A percentile compares a stretch with the other conserved stretches of the same genome.
phyloP scores from a whole-genome alignment of 1,140 invertebrate genomes.

The Kradibia gibbosae region DNA sequence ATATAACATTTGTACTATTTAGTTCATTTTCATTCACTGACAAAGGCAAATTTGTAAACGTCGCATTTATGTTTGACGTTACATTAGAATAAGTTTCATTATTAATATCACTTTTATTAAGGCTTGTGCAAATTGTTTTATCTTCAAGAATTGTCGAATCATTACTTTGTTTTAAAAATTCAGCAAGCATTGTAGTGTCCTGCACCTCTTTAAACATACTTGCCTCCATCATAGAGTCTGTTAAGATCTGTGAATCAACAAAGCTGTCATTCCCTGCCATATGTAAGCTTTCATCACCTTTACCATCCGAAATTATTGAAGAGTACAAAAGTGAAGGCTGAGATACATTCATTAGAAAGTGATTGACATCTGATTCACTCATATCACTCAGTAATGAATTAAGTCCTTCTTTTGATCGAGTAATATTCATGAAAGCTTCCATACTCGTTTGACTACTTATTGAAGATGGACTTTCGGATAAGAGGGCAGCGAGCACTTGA shows the following conservation, averaged over 20 bases:
- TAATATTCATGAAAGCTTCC: slow-evolving; percentile 65
- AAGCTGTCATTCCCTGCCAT: slow-evolving; percentile 49
- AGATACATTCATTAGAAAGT: slow-evolving; percentile 63
- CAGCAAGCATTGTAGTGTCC: slow-evolving; percentile 47
- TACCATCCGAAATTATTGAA: slow-evolving; percentile 57
- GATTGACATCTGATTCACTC: slow-evolving; percentile 60
- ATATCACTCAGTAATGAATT: slow-evolving; percentile 66
- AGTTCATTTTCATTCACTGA: background rate
- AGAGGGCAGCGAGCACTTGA: slow-evolving; percentile 36
- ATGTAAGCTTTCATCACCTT: slow-evolving; percentile 51
- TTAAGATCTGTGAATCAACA: slow-evolving; percentile 62
- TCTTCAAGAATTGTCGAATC: slow-evolving; percentile 34
- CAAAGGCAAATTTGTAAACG: slow-evolving; percentile 26
- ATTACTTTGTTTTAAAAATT: slow-evolving; percentile 46
- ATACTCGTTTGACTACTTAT: slow-evolving; percentile 64
- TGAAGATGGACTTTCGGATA: slow-evolving; percentile 44
- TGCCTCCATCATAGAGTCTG: slow-evolving; percentile 66
- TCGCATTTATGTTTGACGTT: slow-evolving; percentile 15
- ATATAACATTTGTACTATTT: slow-evolving; percentile 29
- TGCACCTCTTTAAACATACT: slow-evolving; percentile 63
- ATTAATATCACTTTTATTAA: background rate
- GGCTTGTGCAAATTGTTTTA: slow-evolving; percentile 28
- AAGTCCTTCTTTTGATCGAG: slow-evolving; percentile 61
- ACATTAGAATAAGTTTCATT: slow-evolving; percentile 24
- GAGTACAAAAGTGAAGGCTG: slow-evolving; percentile 65